phyloP scores from a whole-genome alignment of 64 coral and sea anemone genomes.

The Montipora capricornis region DNA sequence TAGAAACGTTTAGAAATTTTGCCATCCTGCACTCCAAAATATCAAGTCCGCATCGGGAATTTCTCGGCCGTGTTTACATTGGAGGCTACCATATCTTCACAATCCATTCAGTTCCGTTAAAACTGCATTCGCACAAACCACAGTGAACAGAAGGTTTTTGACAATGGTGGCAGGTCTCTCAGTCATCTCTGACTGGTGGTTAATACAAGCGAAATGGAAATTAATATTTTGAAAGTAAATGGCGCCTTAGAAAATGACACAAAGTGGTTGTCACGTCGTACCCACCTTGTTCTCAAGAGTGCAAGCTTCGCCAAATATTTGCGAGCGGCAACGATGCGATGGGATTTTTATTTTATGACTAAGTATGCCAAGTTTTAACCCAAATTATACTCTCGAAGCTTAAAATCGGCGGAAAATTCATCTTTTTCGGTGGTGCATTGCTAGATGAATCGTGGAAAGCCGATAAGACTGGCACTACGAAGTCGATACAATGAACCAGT shows the following conservation, averaged over 20 bases:
- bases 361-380: not conserved
- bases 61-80: not conserved
- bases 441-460: not conserved
- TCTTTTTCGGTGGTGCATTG: not conserved
- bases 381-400: no score
- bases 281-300: not conserved
- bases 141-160: slow-evolving; percentile 2
- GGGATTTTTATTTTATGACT: not conserved
- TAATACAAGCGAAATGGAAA: slow-evolving; percentile 42
- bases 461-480: not conserved
- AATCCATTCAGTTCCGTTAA: slow-evolving; percentile 6
- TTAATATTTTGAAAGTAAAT: not conserved
- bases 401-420: no score
- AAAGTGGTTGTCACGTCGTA: not conserved
- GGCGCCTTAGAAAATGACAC: not conserved
- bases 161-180: slow-evolving; percentile 4
- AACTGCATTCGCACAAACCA: slow-evolving; percentile 2
- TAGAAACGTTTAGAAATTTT: no score
- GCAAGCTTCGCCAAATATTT: not conserved
- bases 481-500: not conserved
- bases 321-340: no score
- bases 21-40: no score
- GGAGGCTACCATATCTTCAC: not conserved
- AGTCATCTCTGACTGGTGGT: slow-evolving; percentile 12
- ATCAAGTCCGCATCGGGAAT: not conserved